phyloP scores from a whole-genome alignment of 2,113 vertebrate species.

The Cepphus grylle region DNA sequence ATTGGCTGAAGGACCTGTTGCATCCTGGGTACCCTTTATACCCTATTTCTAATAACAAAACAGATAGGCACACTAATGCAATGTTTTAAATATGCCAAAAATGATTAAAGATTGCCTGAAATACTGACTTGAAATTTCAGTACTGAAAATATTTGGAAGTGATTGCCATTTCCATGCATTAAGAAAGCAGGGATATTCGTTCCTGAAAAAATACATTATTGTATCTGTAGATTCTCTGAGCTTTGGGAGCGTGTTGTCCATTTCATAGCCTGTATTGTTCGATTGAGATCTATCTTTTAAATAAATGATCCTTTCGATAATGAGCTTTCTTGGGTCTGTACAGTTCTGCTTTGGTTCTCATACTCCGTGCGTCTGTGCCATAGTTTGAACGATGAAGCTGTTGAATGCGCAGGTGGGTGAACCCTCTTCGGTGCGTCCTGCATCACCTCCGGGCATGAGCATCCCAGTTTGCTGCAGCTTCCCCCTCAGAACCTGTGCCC shows the following conservation, averaged over 20 bases:
- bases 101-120: not conserved
- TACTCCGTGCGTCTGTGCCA: fast-evolving
- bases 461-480: not conserved
- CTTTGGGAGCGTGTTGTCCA: not conserved
- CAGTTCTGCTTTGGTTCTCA: not conserved
- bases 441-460: fast-evolving
- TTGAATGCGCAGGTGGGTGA: not conserved
- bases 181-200: not conserved
- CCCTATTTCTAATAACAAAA: not conserved
- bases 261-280: fast-evolving
- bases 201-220: not conserved
- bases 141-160: not conserved
- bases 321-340: not conserved
- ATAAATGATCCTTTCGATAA: not conserved
- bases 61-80: not conserved
- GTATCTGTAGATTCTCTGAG: not conserved
- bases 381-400: not conserved
- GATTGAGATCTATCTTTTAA: not conserved
- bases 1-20: not conserved
- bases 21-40: not conserved
- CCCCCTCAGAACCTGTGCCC: not conserved
- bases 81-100: not conserved
- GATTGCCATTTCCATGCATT: not conserved
- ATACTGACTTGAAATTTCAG: not conserved
- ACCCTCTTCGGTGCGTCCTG: not conserved